A percentile compares a stretch with the other conserved stretches of the same genome.
phyloP scores from a whole-genome alignment of 2,113 vertebrate genomes.

The Sebastes fasciatus region DNA sequence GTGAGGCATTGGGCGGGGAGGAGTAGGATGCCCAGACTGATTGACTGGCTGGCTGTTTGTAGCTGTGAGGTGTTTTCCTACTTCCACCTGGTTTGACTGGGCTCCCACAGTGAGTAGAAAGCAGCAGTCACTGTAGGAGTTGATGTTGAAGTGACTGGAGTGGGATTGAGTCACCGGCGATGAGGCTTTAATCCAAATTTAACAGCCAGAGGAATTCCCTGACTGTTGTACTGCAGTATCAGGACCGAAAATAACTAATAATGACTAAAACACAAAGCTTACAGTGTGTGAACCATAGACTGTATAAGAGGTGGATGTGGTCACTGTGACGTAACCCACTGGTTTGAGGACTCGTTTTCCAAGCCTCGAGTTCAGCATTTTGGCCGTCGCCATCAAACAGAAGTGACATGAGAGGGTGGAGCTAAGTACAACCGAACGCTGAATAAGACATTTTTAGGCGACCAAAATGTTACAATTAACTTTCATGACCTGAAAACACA shows the following conservation, averaged over 20 bases:
- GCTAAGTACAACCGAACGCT: no score
- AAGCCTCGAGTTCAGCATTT: no score
- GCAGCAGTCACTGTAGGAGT: slow-evolving; percentile 41
- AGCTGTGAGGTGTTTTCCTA: slow-evolving; percentile 32
- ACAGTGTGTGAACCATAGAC: background rate
- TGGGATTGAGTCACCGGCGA: slow-evolving; percentile 55
- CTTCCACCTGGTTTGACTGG: slow-evolving; percentile 29
- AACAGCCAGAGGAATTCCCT: slow-evolving; percentile 48
- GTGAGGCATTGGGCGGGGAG: slow-evolving; percentile 1
- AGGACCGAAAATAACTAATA: background rate
- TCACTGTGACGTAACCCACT: no score
- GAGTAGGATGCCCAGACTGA: background rate
- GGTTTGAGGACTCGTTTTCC: no score
- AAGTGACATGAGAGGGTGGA: no score
- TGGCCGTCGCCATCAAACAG: no score
- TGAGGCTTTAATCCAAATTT: slow-evolving; percentile 45
- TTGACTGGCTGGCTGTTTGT: background rate
- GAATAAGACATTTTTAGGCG: no score
- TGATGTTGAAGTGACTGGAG: slow-evolving; percentile 60
- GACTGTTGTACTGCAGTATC: slow-evolving; percentile 13
- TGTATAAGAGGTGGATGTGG: no score
- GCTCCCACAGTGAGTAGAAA: slow-evolving; percentile 44
- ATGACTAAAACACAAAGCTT: background rate
- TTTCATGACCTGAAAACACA: no score
- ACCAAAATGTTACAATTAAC: no score